These are phyloP conservation scores for Streblospio benedicti DNA, from an alignment of 1,140 invertebrate genomes.

Conservation along the genomic window DNA sequence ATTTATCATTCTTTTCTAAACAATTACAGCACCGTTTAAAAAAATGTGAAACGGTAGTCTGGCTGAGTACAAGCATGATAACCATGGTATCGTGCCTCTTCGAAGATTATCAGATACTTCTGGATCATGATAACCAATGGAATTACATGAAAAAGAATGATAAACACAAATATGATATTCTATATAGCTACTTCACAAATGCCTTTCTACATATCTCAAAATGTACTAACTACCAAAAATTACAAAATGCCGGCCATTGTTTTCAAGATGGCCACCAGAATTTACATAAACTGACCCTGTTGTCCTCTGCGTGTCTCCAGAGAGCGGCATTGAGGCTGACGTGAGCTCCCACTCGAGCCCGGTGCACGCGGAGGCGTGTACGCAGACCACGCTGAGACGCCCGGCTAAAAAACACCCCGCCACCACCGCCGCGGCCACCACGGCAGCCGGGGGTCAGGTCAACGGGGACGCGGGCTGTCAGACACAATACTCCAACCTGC, in stretches of 20 bases:
- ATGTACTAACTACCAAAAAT: too few relatives aligned
- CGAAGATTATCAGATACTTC: too few relatives aligned
- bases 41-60: too few relatives aligned
- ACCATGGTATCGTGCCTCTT: too few relatives aligned
- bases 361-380: conserved; percentile 2
- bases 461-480: too few relatives aligned
- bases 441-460: too few relatives aligned
- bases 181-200: background rate
- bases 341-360: background rate
- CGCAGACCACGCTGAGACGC: conserved; percentile 4
- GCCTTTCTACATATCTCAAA: background rate
- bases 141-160: background rate
- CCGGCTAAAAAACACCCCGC: too few relatives aligned
- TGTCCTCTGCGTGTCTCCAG: background rate
- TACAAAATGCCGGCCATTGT: background rate
- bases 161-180: background rate
- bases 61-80: too few relatives aligned
- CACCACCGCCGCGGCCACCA: too few relatives aligned
- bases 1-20: too few relatives aligned
- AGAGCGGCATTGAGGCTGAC: conserved; percentile 5
- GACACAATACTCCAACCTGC: too few relatives aligned
- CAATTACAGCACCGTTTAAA: too few relatives aligned
- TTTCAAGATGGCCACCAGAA: background rate
- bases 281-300: background rate
- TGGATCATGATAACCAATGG: background rate